Base-by-base conservation (phyloP, 2,888 invertebrate genomes). In the Slavum lentiscoides region DNA sequence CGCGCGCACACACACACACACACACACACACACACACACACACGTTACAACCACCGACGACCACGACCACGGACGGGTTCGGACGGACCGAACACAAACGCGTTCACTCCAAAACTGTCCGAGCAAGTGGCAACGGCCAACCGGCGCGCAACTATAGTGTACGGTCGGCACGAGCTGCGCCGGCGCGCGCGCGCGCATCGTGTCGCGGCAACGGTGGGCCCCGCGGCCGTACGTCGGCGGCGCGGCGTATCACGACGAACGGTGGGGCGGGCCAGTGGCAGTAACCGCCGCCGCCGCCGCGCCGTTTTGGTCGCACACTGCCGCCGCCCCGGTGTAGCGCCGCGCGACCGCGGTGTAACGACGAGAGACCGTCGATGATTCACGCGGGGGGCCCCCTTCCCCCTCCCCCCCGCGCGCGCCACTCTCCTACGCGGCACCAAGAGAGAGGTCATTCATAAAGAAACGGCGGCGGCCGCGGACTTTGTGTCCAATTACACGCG, bases 361-460 rank as follows among this genome's bases (percentile, higher is more conserved):
- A 1, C 37, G 37, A 19, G 30, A 2, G 30, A 30, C 30, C 30
- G 30, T 4, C 30, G 30, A 30, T 30, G 30, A 30, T 30, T 30
- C 30, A 30, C 1, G 30, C 2, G 30, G 30, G 30, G n/a, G n/a
- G n/a, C n/a, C n/a, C n/a, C n/a, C n/a, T n/a, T n/a, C n/a, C n/a
- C n/a, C n/a, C n/a, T n/a, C n/a, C n/a, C n/a, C n/a, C n/a, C 39
- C 15, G 66, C n/a, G 43, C 15, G 49, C 49, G 11, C 49, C 13
- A 49, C 49, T 11, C 11, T 49, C 49, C 49, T 13, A 13, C 49
- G 49, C 13, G 43, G 8, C 43, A n/a, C 15, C 5, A n/a, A n/a
- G 17, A 21, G 77, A 77, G 69, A 77, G 77, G 77, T 77, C 77
- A 77, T 77, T 77, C 77, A 77, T 77, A 69, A 70, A 77, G 61